Conservation (phyloP, 2,113 vertebrate species). For the Balaeniceps rex region DNA sequence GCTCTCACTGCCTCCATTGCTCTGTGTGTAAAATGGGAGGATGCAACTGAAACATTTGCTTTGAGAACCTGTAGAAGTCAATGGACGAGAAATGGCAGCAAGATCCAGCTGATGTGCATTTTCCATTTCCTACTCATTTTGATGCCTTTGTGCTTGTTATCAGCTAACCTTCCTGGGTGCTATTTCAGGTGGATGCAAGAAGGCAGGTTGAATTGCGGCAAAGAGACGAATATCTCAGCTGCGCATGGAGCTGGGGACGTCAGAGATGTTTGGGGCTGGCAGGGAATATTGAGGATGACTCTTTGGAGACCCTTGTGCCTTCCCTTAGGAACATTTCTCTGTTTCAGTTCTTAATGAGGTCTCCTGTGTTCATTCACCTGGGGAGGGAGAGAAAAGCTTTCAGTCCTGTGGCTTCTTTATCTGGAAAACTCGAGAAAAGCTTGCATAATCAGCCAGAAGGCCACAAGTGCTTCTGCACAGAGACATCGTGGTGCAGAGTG, state of each 20-base stretch:
- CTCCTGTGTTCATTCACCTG: not conserved
- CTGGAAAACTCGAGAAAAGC: constrained; percentile 40
- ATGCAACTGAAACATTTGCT: not conserved
- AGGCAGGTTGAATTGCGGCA: not conserved
- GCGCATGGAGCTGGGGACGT: not conserved
- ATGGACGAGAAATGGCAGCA: not conserved
- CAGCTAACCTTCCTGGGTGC: not conserved
- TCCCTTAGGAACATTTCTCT: not conserved
- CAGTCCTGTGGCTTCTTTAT: constrained; percentile 33
- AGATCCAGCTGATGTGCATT: not conserved
- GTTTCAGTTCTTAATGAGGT: not conserved
- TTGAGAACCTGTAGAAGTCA: not conserved
- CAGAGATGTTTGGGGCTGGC: not conserved
- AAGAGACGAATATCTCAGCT: not conserved
- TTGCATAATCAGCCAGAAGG: not conserved
- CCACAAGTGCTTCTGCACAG: not conserved
- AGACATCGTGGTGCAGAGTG: not conserved
- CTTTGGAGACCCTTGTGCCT: not conserved
- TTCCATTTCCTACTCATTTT: not conserved
- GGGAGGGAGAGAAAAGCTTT: not conserved
- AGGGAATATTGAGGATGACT: not conserved
- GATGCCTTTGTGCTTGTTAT: not conserved
- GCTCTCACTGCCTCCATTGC: not conserved
- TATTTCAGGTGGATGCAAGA: not conserved
- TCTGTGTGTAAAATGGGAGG: not conserved